A percentile compares a stretch with the other conserved stretches of the same genome.
These are phyloP conservation scores for Spheniscus humboldti DNA, from an alignment of 2,797 vertebrate genomes.

Conservation along the genomic window DNA sequence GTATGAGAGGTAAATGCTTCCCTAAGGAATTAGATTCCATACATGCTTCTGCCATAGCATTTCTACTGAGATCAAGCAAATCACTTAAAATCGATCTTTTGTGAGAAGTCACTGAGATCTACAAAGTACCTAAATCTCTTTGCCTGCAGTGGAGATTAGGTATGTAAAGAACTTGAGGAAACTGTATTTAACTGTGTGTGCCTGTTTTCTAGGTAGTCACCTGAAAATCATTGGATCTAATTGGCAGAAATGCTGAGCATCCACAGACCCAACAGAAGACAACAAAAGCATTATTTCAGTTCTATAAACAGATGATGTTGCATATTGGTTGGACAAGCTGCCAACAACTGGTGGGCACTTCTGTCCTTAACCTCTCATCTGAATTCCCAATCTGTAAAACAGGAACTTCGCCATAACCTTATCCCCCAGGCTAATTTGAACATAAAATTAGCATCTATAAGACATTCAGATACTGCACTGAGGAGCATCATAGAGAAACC, in stretches of 20 bases:
- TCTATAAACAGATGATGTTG: not conserved
- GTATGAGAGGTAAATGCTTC: not conserved
- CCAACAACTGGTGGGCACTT: not conserved
- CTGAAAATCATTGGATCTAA: not conserved
- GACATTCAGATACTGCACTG: not conserved
- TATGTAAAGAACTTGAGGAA: not conserved
- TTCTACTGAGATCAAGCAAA: not conserved
- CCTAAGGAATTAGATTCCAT: not conserved
- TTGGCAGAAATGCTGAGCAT: not conserved
- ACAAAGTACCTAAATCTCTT: not conserved
- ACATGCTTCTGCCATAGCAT: not conserved
- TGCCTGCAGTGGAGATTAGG: not conserved
- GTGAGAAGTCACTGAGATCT: not conserved
- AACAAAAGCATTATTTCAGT: not conserved
- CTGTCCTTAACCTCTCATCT: not conserved
- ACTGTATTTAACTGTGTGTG: fast-evolving
- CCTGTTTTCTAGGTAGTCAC: not conserved
- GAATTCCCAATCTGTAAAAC: not conserved
- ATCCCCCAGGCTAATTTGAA: not conserved
- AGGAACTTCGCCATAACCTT: not conserved
- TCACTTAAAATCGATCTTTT: not conserved
- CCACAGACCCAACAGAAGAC: not conserved
- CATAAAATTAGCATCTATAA: not conserved
- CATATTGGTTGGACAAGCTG: not conserved
- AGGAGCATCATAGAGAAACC: not conserved